Evolutionary conservation across 1,140 invertebrate genomes (phyloP), one percentile per base, ranked within the genome.

Genomic region (Zelostemma sp.): DNA sequence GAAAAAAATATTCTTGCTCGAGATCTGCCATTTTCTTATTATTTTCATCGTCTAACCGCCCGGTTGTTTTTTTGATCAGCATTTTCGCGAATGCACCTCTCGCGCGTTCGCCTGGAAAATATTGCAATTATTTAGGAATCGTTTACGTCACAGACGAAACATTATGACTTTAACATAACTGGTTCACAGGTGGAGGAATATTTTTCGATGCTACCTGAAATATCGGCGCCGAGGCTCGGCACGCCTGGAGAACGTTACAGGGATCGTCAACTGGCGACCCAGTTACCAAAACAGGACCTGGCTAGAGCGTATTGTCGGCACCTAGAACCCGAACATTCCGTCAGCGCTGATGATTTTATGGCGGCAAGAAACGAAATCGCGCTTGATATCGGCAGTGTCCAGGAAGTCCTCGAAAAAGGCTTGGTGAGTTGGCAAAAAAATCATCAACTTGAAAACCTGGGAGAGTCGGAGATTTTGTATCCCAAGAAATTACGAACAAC

Each of bases 241-340:
- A 90, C 90, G 16, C 86, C 90, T 40, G 94, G 95, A 19, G 93
- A 96, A 83, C 88, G 92, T 78, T 87, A 91, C 82, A 80, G 95
- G 68, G 90, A 94, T 77, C 89, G 92, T 64, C 93, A 97, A 84
- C 85, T 99, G 62, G 92, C 95, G 51, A 87, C 89, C 48, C 97
- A 99, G 85, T 87, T 98, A 72, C 97, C 97, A 11, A 96, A 95
- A 83, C 97, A 99, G 86, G 97, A 99, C 82, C 87, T 98, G 33
- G 93, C 95, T 11, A 85, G 95, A 67, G 90, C 92, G 48, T 96
- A 97, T 78, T 97, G 95, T 80, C 91, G 93, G 75, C 94, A 97
- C 80, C 87, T 97, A 54, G 93, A 94, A 69, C 83, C 90, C 6
- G 86, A 91, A 74, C 89, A 95, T 80, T 88, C 90, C 75, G 89